Base-by-base conservation (phyloP, 2,888 invertebrate species). In the Rhopalosiphum nymphaeae region DNA sequence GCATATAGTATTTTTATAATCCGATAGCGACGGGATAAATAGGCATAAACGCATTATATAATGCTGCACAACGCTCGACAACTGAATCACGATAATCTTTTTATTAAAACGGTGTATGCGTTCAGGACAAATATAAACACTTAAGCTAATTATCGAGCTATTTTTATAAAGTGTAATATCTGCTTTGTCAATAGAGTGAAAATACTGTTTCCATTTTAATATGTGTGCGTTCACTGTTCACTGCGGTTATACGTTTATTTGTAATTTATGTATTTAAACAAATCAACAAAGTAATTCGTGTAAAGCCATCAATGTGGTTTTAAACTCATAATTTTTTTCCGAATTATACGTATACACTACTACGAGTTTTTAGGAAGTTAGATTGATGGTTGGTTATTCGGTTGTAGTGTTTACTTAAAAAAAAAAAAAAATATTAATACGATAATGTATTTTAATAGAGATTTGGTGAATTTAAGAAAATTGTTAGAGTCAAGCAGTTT, bases 141-240 rank as follows among this genome's bases (percentile, higher is more conserved):
- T 78, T 78, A 36, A 78, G 78, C 36, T 78, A 78, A 78, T 78
- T 78, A 78, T 78, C 21, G 78, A 36, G 36, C 21, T 78, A 78
- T 67, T 67, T n/a, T n/a, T n/a, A 67, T 78, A 78, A 78, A 78
- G 7, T 21, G 78, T 78, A 78, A 78, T 78, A 78, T 78, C 78
- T 7, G 78, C 36, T 78, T 78, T 36, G 78, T 78, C 78, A 21
- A 36, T 36, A 78, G 78, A 21, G 36, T 78, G 36, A 78, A 78
- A 78, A 36, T 78, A 36, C 36, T 36, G 78, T 78, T 36, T 9
- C 21, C 21, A 78, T 44, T 44, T 5, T 36, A 36, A 36, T 78
- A 36, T 21, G 36, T 21, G 36, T 9, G 21, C 36, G 78, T 78
- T 78, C 7, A 21, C 36, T 21, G 9, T 36, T 67, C 67, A n/a